Percentiles rank a stretch among this genome's conserved stretches.
These are phyloP conservation scores for Polydrusus tereticollis DNA, from an alignment of 2,888 invertebrate genomes.

Conservation along the genomic window DNA sequence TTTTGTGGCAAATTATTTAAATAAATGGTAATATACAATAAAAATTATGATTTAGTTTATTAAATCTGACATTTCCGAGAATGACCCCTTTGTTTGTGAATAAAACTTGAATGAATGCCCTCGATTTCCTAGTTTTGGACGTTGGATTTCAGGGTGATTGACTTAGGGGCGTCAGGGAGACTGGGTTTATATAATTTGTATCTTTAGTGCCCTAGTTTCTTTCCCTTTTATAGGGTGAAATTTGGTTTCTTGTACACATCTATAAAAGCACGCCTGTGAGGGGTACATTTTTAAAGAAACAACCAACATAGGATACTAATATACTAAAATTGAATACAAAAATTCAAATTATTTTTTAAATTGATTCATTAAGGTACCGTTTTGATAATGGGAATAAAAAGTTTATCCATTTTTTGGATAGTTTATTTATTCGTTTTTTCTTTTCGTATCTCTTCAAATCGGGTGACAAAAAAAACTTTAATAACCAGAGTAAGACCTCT, in stretches of 20 bases:
- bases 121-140: conserved; percentile 13
- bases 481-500: no score
- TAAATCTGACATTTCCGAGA: neutral
- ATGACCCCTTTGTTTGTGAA: neutral
- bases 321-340: no score
- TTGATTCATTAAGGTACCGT: no score
- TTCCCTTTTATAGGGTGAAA: neutral
- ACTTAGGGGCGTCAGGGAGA: conserved; percentile 12
- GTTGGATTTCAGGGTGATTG: conserved; percentile 19
- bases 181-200: conserved; percentile 14
- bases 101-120: conserved; percentile 17
- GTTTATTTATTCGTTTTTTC: no score
- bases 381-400: no score
- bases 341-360: no score
- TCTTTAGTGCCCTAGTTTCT: conserved; percentile 9
- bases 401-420: no score
- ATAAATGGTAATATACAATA: no score
- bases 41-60: no score
- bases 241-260: neutral
- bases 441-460: no score
- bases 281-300: neutral
- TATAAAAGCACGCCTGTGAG: neutral
- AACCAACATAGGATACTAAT: neutral
- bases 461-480: no score
- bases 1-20: no score